These are phyloP conservation scores for Prenolepis imparis DNA, from an alignment of 2,888 invertebrate species.

Conservation along the genomic window DNA sequence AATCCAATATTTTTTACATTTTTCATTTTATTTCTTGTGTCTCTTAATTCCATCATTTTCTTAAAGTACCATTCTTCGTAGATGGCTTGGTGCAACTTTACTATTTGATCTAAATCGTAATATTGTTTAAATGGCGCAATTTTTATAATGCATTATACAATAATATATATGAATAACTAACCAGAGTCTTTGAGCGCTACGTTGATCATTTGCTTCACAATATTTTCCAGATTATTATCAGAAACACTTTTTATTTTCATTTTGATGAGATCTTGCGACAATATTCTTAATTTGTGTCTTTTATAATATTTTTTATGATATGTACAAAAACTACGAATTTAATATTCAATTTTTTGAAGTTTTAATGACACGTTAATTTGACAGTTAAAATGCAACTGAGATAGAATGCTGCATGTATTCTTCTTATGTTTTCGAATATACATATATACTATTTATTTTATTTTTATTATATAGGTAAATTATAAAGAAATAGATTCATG, in stretches of 20 bases:
- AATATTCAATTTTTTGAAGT: background rate
- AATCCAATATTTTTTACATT: slow-evolving; percentile 8
- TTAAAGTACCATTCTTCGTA: slow-evolving; percentile 65
- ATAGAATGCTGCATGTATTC: background rate
- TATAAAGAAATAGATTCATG: background rate
- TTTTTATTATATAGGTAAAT: background rate
- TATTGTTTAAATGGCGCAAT: background rate
- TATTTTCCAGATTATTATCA: slow-evolving; percentile 70
- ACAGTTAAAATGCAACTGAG: background rate
- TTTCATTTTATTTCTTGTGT: background rate
- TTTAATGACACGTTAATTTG: slow-evolving; percentile 9
- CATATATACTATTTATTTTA: background rate
- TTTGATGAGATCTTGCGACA: background rate
- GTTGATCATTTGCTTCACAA: slow-evolving; percentile 70
- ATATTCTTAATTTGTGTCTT: background rate
- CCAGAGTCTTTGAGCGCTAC: slow-evolving; percentile 64
- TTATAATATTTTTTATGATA: background rate
- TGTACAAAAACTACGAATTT: background rate
- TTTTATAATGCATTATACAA: background rate
- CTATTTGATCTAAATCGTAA: slow-evolving; percentile 64
- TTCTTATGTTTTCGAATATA: background rate
- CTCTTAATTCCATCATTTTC: slow-evolving; percentile 50
- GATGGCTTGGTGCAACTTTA: slow-evolving; percentile 67
- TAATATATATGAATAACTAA: slow-evolving; percentile 53
- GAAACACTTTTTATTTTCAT: slow-evolving; percentile 70